Percentiles rank a stretch among this genome's conserved stretches.
phyloP scores from a whole-genome alignment of 2,797 vertebrate genomes.

The Chelmon rostratus region DNA sequence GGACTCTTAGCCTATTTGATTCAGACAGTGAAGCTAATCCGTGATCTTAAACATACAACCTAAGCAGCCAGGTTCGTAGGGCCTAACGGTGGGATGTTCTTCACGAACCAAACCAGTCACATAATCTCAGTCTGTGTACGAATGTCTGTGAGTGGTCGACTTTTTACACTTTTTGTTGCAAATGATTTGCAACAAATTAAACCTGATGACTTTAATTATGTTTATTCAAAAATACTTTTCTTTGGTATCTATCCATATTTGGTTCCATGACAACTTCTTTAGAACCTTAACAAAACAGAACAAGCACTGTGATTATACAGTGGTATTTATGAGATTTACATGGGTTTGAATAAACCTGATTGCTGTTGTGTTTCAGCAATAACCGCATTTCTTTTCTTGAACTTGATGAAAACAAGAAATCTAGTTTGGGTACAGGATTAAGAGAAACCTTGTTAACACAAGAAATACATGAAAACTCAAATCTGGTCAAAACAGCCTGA shows the following conservation, averaged over 20 bases:
- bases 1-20: not conserved
- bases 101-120: not conserved
- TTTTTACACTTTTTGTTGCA: not conserved
- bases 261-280: not conserved
- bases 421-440: not conserved
- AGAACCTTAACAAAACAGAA: not conserved
- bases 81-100: not conserved
- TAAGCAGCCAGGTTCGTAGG: not conserved
- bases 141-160: not conserved
- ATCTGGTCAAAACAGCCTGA: not conserved
- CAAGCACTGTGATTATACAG: not conserved
- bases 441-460: not conserved
- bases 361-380: not conserved
- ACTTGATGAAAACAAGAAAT: not conserved
- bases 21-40: no score
- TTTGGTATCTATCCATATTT: not conserved
- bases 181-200: not conserved
- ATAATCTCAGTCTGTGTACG: not conserved
- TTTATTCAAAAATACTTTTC: not conserved
- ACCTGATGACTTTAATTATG: not conserved
- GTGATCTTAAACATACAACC: not conserved
- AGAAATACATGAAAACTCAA: not conserved
- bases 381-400: constrained; percentile 12
- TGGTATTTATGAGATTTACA: not conserved
- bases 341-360: not conserved